Percentiles rank a stretch among this genome's conserved stretches.
phyloP scores from a whole-genome alignment of 1,140 invertebrate genomes.

The Dreissena polymorpha region DNA sequence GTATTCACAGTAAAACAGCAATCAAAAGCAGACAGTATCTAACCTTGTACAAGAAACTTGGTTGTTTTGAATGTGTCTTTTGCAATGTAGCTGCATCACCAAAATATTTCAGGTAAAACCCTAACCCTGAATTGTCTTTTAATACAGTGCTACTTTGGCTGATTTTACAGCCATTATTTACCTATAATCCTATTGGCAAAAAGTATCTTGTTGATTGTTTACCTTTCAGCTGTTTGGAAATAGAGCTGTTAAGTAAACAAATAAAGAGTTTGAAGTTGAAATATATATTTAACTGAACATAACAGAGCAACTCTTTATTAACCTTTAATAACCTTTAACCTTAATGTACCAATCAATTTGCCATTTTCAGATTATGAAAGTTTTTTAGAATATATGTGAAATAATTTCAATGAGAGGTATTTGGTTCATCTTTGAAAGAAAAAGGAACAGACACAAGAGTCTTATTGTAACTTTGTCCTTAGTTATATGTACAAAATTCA shows the following conservation, averaged over 20 bases:
- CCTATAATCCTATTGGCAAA: not conserved
- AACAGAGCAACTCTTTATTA: too few species aligned
- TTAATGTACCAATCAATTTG: too few species aligned
- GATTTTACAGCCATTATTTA: not conserved
- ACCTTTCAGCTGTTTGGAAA: not conserved
- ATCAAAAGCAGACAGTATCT: constrained; percentile 45
- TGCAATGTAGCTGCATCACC: constrained; percentile 17
- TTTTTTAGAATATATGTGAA: too few species aligned
- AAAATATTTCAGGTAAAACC: constrained; percentile 61
- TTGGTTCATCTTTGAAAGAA: too few species aligned
- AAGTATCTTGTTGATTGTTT: not conserved
- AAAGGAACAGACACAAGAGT: too few species aligned
- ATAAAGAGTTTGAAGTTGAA: not conserved
- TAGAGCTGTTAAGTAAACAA: not conserved
- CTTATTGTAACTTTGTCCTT: too few species aligned
- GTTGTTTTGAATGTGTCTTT: constrained; percentile 68
- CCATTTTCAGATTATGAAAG: too few species aligned
- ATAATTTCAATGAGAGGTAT: too few species aligned
- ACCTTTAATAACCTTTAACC: too few species aligned
- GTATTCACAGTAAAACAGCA: constrained; percentile 28
- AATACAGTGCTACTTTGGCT: not conserved
- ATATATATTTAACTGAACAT: not conserved
- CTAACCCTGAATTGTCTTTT: not conserved
- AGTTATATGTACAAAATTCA: too few species aligned
- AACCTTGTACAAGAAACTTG: constrained; percentile 63